Conservation (phyloP, 2,888 invertebrate species). For the Boloria selene region DNA sequence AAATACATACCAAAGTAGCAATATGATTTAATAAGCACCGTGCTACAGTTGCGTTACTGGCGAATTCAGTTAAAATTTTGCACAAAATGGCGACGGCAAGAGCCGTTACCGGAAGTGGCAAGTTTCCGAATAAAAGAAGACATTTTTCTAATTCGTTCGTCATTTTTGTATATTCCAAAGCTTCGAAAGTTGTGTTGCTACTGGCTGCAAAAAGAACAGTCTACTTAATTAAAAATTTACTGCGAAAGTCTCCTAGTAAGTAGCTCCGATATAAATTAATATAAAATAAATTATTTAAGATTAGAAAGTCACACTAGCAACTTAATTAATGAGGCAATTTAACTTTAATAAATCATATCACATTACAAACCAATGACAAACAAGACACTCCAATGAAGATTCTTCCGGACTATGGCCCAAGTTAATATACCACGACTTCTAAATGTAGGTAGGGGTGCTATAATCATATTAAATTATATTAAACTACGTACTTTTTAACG, state of each 20-base stretch:
- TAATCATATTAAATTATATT: background rate
- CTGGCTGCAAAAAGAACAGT: conserved; percentile 47
- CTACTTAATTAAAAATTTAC: too few relatives aligned
- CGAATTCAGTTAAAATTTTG: conserved; percentile 62
- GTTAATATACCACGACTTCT: conserved; percentile 50
- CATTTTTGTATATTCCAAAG: conserved; percentile 59
- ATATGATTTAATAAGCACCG: conserved; percentile 54
- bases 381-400: conserved; percentile 61
- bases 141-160: conserved; percentile 56
- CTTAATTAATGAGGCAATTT: too few relatives aligned
- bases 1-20: conserved; percentile 55
- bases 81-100: conserved; percentile 56
- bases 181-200: conserved; percentile 56
- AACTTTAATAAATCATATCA: too few relatives aligned
- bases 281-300: too few relatives aligned
- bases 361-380: conserved; percentile 55
- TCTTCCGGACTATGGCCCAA: conserved; percentile 54
- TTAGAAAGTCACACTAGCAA: too few relatives aligned
- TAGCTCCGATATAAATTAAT: too few relatives aligned
- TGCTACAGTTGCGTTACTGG: conserved; percentile 53
- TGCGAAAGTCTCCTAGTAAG: too few relatives aligned
- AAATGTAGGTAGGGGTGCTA: conserved; percentile 24
- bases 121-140: conserved; percentile 48
- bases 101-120: conserved; percentile 52
- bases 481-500: too few relatives aligned